phyloP scores from a whole-genome alignment of 1,140 invertebrate genomes.

The Paralvinella palmiformis region DNA sequence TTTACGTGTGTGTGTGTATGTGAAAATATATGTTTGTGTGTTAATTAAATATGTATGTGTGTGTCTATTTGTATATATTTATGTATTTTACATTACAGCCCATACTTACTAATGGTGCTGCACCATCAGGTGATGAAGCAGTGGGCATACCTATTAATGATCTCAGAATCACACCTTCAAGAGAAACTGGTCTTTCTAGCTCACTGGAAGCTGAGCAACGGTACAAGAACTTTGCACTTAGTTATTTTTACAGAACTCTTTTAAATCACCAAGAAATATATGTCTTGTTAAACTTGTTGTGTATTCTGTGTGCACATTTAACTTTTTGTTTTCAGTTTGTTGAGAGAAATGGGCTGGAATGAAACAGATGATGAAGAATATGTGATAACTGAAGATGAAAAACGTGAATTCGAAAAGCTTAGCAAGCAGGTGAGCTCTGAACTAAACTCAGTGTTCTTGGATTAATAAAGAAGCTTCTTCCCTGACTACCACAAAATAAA shows the following conservation, averaged over 20 bases:
- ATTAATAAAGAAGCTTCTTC: too few species aligned
- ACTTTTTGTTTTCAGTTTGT: slow-evolving; percentile 33
- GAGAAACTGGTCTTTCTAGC: slow-evolving; percentile 35
- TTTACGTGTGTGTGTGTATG: too few species aligned
- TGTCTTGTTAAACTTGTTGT: too few species aligned
- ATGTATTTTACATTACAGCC: too few species aligned
- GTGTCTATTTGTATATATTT: too few species aligned
- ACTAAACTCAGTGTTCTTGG: too few species aligned
- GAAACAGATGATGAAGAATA: slow-evolving; percentile 47
- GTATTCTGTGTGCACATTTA: too few species aligned
- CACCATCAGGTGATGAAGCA: slow-evolving; percentile 19
- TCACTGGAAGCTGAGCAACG: slow-evolving; percentile 48
- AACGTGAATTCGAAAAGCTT: slow-evolving; percentile 43
- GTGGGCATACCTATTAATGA: slow-evolving; percentile 27
- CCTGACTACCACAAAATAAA: too few species aligned
- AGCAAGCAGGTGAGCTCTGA: slow-evolving; percentile 38
- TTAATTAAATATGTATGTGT: too few species aligned
- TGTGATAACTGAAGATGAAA: slow-evolving; percentile 49
- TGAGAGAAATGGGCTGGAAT: slow-evolving; percentile 50
- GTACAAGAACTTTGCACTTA: slow-evolving; percentile 23
- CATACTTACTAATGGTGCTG: too few species aligned
- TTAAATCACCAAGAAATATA: too few species aligned
- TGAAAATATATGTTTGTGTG: too few species aligned
- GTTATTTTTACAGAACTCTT: background rate
- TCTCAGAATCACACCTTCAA: slow-evolving; percentile 22